Base-by-base conservation (phyloP, 1,140 invertebrate genomes). In the Drosophila erecta region DNA sequence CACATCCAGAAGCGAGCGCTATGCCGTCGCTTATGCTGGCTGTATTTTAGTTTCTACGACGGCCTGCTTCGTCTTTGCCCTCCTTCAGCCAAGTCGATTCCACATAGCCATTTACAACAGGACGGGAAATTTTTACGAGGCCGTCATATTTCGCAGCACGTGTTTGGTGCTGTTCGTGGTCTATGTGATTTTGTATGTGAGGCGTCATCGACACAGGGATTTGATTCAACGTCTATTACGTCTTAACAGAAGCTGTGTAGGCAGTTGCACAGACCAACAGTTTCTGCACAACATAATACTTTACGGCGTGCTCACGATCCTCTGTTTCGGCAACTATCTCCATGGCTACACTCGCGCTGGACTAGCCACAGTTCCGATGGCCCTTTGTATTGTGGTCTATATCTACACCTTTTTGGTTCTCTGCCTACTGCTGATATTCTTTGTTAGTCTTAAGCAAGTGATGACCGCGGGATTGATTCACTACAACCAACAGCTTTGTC, bases 111-210 rank as follows among this genome's bases (percentile, higher is more conserved):
- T 71, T 5, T 78, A 89, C n/a, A 89, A 77, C 20, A 38, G 66
- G 14, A 89, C 84, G 2, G 84, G 84, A 14, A 89, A 89, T 50
- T 54, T 71, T 22, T 84, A 84, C 15, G 85, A 84, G 14, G 55
- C 54, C 2, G 3, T 78, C 11, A 80, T 74, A 35, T 35, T 89
- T 43, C 58, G 76, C 0, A 22, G 51, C 49, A 77, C 53, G 0
- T 89, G 79, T 12, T 1, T 78, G 5, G 73, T 76, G 6, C 37
- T 89, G 2, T 47, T 47, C 7, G 4, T 89, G 7, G 33, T 89
- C 0, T 49, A 89, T 12, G 15, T 64, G 2, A 65, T 70, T 5
- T 50, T 89, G 4, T 89, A 89, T 47, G 4, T 65, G 0, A 43
- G 76, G 8, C 72, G 84, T 0, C 60, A 46, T n/a, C 46, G 84